Conservation (phyloP, 2,888 invertebrate species). For the Polyommatus icarus region DNA sequence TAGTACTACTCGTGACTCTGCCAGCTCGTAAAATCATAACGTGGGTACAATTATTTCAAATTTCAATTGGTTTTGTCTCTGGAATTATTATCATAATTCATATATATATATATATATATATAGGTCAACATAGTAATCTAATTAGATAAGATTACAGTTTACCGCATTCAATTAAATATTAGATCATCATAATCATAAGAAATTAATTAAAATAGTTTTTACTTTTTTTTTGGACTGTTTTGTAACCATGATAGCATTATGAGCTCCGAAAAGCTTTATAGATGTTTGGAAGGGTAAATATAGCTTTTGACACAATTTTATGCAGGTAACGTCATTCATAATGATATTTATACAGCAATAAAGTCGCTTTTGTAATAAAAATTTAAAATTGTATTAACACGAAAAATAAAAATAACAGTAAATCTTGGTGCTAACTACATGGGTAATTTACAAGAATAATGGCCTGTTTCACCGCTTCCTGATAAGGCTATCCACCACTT, state of each 20-base stretch:
- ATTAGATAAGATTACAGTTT: background rate
- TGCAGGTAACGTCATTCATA: background rate
- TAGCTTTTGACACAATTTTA: background rate
- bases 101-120: no score
- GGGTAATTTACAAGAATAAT: background rate
- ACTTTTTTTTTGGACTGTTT: background rate
- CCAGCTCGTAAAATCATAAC: conserved; percentile 13
- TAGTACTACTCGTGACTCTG: background rate
- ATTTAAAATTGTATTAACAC: background rate
- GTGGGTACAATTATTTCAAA: background rate
- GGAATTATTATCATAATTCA: background rate
- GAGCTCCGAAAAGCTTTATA: background rate
- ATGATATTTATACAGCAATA: background rate
- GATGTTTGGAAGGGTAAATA: background rate
- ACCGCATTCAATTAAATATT: background rate
- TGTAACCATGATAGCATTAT: background rate
- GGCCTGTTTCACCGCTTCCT: no score
- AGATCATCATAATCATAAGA: background rate
- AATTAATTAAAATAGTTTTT: background rate
- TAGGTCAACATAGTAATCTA: background rate
- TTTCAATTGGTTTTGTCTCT: background rate
- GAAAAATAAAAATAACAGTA: background rate
- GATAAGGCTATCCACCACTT: no score
- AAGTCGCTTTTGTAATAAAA: background rate
- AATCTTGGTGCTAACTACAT: background rate